Conservation (phyloP, 2,888 invertebrate species). For the Scaptomyza polygonia region DNA sequence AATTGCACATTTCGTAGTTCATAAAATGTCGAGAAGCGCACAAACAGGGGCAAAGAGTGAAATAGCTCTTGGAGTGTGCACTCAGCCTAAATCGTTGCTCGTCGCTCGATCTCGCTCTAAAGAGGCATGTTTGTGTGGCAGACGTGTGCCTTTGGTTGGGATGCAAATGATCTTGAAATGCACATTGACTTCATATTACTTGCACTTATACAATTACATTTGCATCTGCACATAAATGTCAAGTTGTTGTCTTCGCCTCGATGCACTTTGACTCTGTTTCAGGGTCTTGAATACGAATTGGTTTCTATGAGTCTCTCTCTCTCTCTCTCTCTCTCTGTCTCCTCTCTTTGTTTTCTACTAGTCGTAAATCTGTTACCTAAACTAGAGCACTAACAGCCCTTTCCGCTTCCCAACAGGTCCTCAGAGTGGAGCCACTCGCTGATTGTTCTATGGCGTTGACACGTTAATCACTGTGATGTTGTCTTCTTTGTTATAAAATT, state of each 20-base stretch:
- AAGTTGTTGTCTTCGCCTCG: slow-evolving; percentile 74
- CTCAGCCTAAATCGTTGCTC: slow-evolving; percentile 34
- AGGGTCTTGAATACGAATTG: slow-evolving; percentile 15
- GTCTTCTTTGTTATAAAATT: slow-evolving; percentile 15
- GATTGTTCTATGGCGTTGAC: slow-evolving; percentile 74
- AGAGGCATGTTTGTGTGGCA: slow-evolving; percentile 31
- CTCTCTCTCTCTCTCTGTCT: not conserved
- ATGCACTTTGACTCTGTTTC: slow-evolving; percentile 49
- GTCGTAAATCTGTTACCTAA: slow-evolving; percentile 72
- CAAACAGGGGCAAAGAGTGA: slow-evolving; percentile 29
- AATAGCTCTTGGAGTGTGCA: slow-evolving; percentile 44
- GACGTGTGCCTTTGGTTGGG: slow-evolving; percentile 23
- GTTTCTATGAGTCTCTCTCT: slow-evolving; percentile 17
- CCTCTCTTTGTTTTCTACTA: slow-evolving; percentile 11
- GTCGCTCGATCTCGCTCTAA: slow-evolving; percentile 10
- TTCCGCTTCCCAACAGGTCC: slow-evolving; percentile 29
- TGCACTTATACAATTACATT: slow-evolving; percentile 58
- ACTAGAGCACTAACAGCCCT: slow-evolving; percentile 37
- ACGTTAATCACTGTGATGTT: slow-evolving; percentile 68
- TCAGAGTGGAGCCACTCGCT: slow-evolving; percentile 51
- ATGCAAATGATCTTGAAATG: slow-evolving; percentile 76
- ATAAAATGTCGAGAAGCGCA: slow-evolving; percentile 54
- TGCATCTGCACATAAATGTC: slow-evolving; percentile 74
- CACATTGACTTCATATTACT: slow-evolving; percentile 33
- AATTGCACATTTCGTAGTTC: slow-evolving; percentile 79